Evolutionary conservation across 2,888 invertebrate species (phyloP).

Genomic region (Gari tellinella): DNA sequence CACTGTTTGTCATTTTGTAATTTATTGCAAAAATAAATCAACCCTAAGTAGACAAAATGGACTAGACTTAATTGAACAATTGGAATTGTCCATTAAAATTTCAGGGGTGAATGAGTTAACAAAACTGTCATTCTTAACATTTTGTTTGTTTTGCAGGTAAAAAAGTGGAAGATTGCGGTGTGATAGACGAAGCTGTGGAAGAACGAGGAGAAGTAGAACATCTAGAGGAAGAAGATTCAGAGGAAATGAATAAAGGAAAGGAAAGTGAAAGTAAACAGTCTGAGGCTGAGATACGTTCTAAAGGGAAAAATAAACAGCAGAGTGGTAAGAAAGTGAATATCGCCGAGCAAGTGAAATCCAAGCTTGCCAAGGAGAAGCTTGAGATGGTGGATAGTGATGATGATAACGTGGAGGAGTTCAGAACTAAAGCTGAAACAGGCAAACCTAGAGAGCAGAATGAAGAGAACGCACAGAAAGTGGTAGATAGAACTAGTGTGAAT

Average conservation of each 20-base stretch:
- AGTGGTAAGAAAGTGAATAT: conserved; percentile 28
- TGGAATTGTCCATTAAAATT: too few relatives aligned
- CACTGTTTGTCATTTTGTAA: neutral
- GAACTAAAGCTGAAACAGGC: conserved; percentile 11
- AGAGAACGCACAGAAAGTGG: conserved; percentile 47
- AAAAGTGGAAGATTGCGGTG: conserved; percentile 47
- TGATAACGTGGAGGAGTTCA: conserved; percentile 44
- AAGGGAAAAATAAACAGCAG: conserved; percentile 6
- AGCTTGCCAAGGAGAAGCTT: conserved; percentile 34
- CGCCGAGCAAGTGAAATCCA: conserved; percentile 49
- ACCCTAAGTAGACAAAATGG: too few relatives aligned
- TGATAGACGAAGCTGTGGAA: conserved; percentile 44
- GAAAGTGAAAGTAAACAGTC: conserved; percentile 9
- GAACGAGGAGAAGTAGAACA: conserved; percentile 13
- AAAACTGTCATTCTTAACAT: neutral
- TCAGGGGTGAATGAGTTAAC: too few relatives aligned
- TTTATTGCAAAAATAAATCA: neutral
- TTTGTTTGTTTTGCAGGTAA: conserved; percentile 23
- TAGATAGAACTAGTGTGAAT: conserved; percentile 50
- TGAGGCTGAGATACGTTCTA: conserved; percentile 44
- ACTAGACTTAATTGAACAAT: too few relatives aligned
- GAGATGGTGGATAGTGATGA: conserved; percentile 45
- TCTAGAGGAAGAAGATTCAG: conserved; percentile 17
- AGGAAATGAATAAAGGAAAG: neutral
- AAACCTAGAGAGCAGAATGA: conserved; percentile 16